A percentile compares a stretch with the other conserved stretches of the same genome.
phyloP scores from a whole-genome alignment of 2,888 invertebrate genomes.

The Leuctra nigra region DNA sequence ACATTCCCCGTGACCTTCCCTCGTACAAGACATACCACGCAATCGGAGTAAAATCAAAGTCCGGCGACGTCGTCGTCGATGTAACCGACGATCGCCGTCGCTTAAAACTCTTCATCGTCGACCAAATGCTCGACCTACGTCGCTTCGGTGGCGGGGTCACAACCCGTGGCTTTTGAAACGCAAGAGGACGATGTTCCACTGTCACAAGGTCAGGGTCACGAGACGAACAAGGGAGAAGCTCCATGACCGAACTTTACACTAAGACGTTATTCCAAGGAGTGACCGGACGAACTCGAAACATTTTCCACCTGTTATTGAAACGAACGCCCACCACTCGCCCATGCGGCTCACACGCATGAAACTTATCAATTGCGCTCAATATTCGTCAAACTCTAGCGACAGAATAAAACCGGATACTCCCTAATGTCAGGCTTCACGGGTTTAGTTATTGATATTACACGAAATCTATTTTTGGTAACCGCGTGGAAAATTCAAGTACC shows the following conservation, averaged over 20 bases:
- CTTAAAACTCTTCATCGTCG: constrained; percentile 5
- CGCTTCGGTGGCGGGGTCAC: constrained; percentile 1
- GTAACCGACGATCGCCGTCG: neutral
- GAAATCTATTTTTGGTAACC: constrained; percentile 1
- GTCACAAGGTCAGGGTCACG: neutral
- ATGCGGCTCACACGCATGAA: too few species aligned
- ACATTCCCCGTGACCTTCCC: too few species aligned
- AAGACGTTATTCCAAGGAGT: neutral
- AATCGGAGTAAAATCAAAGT: neutral
- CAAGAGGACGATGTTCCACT: neutral
- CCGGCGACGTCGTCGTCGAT: neutral
- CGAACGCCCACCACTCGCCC: too few species aligned
- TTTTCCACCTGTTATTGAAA: too few species aligned
- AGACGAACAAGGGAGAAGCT: too few species aligned
- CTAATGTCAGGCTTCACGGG: neutral
- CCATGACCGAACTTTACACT: neutral
- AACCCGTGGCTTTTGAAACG: constrained; percentile 1
- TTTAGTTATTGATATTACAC: constrained; percentile 5
- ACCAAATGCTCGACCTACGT: neutral
- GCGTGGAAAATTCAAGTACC: too few species aligned
- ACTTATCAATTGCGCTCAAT: too few species aligned
- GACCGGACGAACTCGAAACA: too few species aligned
- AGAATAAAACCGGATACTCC: neutral
- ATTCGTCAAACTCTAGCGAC: neutral
- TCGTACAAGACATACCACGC: constrained; percentile 8